These are phyloP conservation scores for Bos taurus DNA, from an alignment of 2,113 vertebrate species.

Conservation along the genomic window DNA sequence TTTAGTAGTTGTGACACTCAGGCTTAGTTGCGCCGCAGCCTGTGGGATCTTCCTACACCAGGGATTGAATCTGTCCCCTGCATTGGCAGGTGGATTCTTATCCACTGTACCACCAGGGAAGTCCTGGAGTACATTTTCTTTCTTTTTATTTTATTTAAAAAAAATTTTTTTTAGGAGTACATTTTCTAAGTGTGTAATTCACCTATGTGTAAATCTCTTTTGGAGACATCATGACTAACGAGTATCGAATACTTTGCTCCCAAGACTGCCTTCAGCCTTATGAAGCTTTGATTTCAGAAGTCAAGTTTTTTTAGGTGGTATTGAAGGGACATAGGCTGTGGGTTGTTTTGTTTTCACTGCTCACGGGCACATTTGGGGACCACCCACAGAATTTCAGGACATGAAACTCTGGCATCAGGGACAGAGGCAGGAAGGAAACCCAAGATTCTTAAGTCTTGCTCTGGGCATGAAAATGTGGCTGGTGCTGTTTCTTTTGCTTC, in stretches of 20 bases:
- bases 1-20: background rate
- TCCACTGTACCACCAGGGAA: background rate
- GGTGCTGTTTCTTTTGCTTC: background rate
- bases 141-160: no score
- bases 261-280: background rate
- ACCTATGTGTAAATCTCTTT: background rate
- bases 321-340: background rate
- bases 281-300: background rate
- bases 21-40: background rate
- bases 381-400: background rate
- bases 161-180: background rate
- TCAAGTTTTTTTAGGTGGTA: background rate
- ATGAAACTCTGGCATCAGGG: background rate
- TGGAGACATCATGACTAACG: background rate
- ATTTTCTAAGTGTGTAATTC: background rate
- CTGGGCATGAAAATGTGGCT: background rate
- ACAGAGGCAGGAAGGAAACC: background rate
- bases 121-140: background rate
- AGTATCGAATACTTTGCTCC: background rate
- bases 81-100: background rate
- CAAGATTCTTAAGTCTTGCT: background rate
- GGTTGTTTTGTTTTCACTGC: background rate
- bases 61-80: background rate
- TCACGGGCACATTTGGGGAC: background rate
- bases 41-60: background rate